phyloP scores from a whole-genome alignment of 2,888 invertebrate genomes.

The Trachelus troglodyta region DNA sequence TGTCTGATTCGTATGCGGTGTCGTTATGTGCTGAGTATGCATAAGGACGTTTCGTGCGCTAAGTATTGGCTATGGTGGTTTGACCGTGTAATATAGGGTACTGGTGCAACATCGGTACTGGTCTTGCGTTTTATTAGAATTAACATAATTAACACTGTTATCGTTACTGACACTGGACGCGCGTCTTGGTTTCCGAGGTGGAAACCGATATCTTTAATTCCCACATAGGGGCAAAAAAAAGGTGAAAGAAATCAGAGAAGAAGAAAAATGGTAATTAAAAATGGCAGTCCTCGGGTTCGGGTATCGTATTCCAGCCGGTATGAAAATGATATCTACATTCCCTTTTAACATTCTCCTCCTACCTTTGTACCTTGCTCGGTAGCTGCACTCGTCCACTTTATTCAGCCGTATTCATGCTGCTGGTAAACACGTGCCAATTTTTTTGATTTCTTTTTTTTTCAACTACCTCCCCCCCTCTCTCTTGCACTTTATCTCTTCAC shows the following conservation, averaged over 20 bases:
- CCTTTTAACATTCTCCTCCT: slow-evolving; percentile 17
- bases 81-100: too few relatives aligned
- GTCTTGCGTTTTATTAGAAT: too few relatives aligned
- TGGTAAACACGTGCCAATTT: slow-evolving; percentile 33
- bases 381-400: slow-evolving; percentile 10
- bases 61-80: too few relatives aligned
- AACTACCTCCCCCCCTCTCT: neutral
- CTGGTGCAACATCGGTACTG: too few relatives aligned
- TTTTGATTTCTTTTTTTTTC: neutral
- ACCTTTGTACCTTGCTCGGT: slow-evolving; percentile 1
- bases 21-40: too few relatives aligned
- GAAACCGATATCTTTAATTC: slow-evolving; percentile 47
- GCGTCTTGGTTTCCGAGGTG: slow-evolving; percentile 20
- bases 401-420: slow-evolving; percentile 15
- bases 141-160: too few relatives aligned
- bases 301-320: slow-evolving; percentile 54
- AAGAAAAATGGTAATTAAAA: slow-evolving; percentile 58
- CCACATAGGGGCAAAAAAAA: slow-evolving; percentile 23
- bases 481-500: neutral
- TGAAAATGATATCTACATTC: slow-evolving; percentile 49
- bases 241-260: slow-evolving; percentile 50
- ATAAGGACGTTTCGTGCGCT: too few relatives aligned
- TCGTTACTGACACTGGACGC: neutral
- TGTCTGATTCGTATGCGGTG: too few relatives aligned
- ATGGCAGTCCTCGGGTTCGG: slow-evolving; percentile 38